A percentile compares a stretch with the other conserved stretches of the same genome.
Conservation (phyloP, 2,888 invertebrate genomes). For the Galerucella nymphaeae region DNA sequence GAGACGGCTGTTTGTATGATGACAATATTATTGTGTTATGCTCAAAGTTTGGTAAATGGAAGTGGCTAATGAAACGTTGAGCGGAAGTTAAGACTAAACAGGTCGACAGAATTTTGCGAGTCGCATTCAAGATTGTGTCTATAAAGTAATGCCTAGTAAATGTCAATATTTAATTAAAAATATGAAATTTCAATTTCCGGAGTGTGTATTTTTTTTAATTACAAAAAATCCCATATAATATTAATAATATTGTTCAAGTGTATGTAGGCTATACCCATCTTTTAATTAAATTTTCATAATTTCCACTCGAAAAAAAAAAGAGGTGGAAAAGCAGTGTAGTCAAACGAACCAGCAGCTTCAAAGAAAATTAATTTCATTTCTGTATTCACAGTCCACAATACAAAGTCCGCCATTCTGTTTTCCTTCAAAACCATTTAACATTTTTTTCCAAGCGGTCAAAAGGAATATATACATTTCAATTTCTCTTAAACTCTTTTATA, state of each 20-base stretch:
- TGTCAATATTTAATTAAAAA: no score
- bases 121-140: no score
- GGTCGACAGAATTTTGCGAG: no score
- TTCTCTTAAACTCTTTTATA: conserved; percentile 33
- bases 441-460: conserved; percentile 26
- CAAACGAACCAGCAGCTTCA: conserved; percentile 25
- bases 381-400: conserved; percentile 21
- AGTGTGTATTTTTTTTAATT: neutral
- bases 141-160: no score
- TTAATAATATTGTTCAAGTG: neutral
- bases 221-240: neutral
- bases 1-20: no score
- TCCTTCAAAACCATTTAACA: conserved; percentile 33
- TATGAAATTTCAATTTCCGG: no score
- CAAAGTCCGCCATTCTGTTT: conserved; percentile 27
- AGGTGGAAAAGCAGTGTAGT: conserved; percentile 11
- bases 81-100: no score
- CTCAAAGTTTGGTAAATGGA: no score
- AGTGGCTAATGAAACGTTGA: no score
- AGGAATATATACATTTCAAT: conserved; percentile 32
- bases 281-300: conserved; percentile 32
- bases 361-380: conserved; percentile 32
- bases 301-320: neutral
- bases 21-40: no score
- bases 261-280: conserved; percentile 15